Conservation (phyloP, 2,113 vertebrate species). For the Pithys albifrons region DNA sequence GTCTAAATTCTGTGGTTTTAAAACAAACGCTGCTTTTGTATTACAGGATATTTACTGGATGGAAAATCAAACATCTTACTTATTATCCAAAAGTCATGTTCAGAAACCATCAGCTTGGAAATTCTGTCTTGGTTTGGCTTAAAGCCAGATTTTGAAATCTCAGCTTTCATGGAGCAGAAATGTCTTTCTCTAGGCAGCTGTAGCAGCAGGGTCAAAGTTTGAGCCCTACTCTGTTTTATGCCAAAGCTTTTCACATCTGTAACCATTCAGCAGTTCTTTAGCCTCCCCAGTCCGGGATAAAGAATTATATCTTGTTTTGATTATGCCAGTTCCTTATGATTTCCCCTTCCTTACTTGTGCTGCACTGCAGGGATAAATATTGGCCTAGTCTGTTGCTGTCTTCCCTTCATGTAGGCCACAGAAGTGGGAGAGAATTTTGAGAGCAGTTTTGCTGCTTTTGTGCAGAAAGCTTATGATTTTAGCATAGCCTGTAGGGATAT, state of each 20-base stretch:
- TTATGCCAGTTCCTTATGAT: neutral
- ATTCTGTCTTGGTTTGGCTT: conserved; percentile 16
- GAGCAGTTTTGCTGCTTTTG: neutral
- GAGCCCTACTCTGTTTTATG: neutral
- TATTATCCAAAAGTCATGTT: conserved; percentile 11
- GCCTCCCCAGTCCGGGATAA: neutral
- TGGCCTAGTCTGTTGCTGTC: neutral
- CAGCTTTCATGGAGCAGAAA: conserved; percentile 9
- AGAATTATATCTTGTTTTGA: neutral
- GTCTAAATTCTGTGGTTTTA: neutral
- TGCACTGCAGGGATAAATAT: neutral
- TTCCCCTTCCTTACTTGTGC: neutral
- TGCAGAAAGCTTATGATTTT: neutral
- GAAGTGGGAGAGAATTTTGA: neutral
- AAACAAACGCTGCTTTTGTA: neutral
- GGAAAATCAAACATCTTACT: conserved; percentile 23
- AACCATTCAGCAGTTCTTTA: neutral
- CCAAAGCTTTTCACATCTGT: conserved; percentile 2
- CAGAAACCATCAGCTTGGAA: conserved; percentile 22
- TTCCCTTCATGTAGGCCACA: neutral
- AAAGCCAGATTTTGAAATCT: conserved; percentile 34
- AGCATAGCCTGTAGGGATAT: neutral
- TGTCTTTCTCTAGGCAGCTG: neutral
- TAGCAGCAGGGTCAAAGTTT: neutral
- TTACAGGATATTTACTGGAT: neutral